phyloP scores from a whole-genome alignment of 1,140 invertebrate species.

The Phymorhynchus buccinoides region DNA sequence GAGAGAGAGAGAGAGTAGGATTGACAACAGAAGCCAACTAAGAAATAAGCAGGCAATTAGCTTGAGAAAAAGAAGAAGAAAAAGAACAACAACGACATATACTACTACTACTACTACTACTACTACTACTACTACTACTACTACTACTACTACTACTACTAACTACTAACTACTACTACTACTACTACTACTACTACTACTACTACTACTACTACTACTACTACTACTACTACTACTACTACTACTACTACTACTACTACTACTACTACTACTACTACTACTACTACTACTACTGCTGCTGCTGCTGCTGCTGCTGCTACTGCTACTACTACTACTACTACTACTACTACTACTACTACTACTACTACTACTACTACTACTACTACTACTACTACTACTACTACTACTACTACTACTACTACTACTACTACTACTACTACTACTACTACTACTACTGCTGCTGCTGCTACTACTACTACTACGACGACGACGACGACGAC shows the following conservation, averaged over 20 bases:
- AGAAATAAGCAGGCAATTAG: too few species aligned
- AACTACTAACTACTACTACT: conserved; percentile 18
- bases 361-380: not conserved
- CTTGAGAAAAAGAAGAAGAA: too few species aligned
- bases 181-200: conserved; percentile 7
- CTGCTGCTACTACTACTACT: not conserved
- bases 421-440: conserved; percentile 28
- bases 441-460: conserved; percentile 19
- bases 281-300: not conserved
- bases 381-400: conserved; percentile 29
- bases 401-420: conserved; percentile 21
- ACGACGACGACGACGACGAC: too few species aligned
- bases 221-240: conserved; percentile 26
- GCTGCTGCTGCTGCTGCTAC: conserved; percentile 6
- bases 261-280: conserved; percentile 29
- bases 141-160: conserved; percentile 18
- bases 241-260: conserved; percentile 24
- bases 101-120: not conserved
- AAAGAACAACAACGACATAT: not conserved
- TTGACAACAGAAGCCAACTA: too few species aligned
- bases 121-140: conserved; percentile 31
- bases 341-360: conserved; percentile 23
- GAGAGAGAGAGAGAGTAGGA: too few species aligned
- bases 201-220: conserved; percentile 26
- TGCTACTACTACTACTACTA: conserved; percentile 19